A percentile compares a stretch with the other conserved stretches of the same genome.
phyloP scores from a whole-genome alignment of 2,113 vertebrate species.

The Pyrgilauda ruficollis region DNA sequence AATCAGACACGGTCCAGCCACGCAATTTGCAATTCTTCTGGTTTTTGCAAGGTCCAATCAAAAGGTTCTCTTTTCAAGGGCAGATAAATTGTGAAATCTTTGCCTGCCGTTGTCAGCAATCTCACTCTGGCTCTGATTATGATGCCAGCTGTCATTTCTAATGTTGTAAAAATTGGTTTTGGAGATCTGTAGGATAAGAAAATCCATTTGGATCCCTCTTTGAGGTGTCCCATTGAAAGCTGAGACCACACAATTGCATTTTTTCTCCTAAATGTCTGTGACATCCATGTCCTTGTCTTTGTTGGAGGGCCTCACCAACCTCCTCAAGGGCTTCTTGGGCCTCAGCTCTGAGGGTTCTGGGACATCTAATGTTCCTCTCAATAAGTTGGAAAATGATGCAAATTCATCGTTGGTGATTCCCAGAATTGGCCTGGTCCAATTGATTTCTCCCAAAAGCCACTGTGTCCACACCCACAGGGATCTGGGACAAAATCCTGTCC shows the following conservation, averaged over 20 bases:
- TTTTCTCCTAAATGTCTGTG: neutral
- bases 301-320: neutral
- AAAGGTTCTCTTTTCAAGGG: neutral
- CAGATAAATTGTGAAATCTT: neutral
- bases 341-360: neutral
- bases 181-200: neutral
- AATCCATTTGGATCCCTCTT: neutral
- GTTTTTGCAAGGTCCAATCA: neutral
- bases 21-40: neutral
- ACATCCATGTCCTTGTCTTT: neutral
- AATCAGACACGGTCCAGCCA: neutral
- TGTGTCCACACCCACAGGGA: neutral
- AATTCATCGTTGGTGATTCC: neutral
- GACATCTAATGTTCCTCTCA: neutral
- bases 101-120: neutral
- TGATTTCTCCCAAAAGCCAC: neutral
- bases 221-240: neutral
- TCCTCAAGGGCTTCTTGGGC: neutral
- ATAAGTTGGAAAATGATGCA: neutral
- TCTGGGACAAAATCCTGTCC: neutral
- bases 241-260: neutral
- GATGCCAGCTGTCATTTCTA: neutral
- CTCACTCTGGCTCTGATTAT: neutral
- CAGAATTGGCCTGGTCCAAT: neutral
- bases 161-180: neutral